Evolutionary conservation across 2,113 vertebrate genomes (phyloP), one percentile per base, ranked within the genome.

Genomic region (Tyto alba): DNA sequence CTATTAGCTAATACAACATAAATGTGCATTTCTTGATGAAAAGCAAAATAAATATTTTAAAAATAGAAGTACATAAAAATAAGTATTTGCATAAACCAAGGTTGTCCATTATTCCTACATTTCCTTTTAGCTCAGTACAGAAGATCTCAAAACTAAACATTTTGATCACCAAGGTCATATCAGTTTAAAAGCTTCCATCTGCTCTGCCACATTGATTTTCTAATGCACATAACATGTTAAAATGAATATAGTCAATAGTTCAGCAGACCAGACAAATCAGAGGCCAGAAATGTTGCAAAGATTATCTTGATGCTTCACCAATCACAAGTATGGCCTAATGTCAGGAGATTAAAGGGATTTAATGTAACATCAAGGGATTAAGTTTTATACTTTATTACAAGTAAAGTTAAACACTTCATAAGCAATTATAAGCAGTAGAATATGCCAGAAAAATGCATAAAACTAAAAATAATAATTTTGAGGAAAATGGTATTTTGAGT

Each of bases 141-240:
- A 85, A 76, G 57, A 95, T 43, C 79, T 82, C 69, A 69, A 86
- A 96, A 74, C 0, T 20, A 95, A 95, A 55, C 48, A 88, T 90
- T 78, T 60, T 96, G 88, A 89, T 73, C 92, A 85, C 67, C 79
- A 89, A 94, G 96, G 92, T 95, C 80, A 30, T 72, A 89, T 81
- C 83, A 69, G 73, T 95, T 76, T 90, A 97, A 90, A 94, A 85
- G 92, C 87, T 69, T 94, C 92, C 88, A 93, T 96, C 92, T 81
- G 52, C 75, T 96, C 87, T 96, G 77, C 90, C 85, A 86, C 94
- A 97, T 96, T 95, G 97, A 97, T 97, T 96, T 94, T 71, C 94
- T 97, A 97, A 97, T 89, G 88, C 85, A 97, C 63, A 78, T 78
- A 95, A 60, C 95, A 90, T 96, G 95, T 94, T 95, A 88, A 94